phyloP scores from a whole-genome alignment of 1,140 invertebrate species.

The Manduca sexta region DNA sequence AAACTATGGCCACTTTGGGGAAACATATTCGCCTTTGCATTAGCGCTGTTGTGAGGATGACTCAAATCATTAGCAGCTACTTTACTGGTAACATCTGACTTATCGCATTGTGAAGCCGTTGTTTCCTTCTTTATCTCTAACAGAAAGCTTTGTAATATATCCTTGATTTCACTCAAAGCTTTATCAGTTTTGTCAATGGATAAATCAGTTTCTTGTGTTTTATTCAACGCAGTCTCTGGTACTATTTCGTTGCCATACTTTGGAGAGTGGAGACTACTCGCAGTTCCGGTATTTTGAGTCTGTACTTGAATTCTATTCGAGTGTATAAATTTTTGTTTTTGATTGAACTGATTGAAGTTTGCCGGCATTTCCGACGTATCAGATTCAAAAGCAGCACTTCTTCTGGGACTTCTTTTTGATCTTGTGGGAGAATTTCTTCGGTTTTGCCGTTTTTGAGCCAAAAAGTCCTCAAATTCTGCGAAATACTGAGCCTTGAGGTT shows the following conservation, averaged over 20 bases:
- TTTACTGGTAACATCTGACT: constrained; percentile 26
- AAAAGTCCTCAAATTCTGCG: constrained; percentile 33
- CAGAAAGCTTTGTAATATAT: constrained; percentile 55
- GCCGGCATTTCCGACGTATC: constrained; percentile 9
- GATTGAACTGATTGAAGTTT: neutral
- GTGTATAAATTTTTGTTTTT: constrained; percentile 1
- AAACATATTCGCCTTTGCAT: constrained; percentile 16
- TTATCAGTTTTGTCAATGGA: constrained; percentile 48
- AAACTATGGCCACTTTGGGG: constrained; percentile 27
- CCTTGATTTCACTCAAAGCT: constrained; percentile 56
- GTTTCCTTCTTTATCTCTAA: constrained; percentile 58
- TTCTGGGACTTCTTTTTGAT: constrained; percentile 1
- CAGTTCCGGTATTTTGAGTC: constrained; percentile 9
- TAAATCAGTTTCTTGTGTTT: constrained; percentile 36
- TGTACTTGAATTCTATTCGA: neutral
- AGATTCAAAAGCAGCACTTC: constrained; percentile 3
- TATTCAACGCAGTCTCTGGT: constrained; percentile 32
- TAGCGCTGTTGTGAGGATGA: constrained; percentile 16
- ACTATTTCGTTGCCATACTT: constrained; percentile 18
- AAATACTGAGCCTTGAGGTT: constrained; percentile 52
- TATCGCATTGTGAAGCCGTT: constrained; percentile 26
- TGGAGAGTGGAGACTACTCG: constrained; percentile 20
- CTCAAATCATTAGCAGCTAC: constrained; percentile 8
- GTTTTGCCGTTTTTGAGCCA: constrained; percentile 6
- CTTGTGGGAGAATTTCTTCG: constrained; percentile 10